phyloP scores from a whole-genome alignment of 2,113 vertebrate species.

The Lasiurus borealis region DNA sequence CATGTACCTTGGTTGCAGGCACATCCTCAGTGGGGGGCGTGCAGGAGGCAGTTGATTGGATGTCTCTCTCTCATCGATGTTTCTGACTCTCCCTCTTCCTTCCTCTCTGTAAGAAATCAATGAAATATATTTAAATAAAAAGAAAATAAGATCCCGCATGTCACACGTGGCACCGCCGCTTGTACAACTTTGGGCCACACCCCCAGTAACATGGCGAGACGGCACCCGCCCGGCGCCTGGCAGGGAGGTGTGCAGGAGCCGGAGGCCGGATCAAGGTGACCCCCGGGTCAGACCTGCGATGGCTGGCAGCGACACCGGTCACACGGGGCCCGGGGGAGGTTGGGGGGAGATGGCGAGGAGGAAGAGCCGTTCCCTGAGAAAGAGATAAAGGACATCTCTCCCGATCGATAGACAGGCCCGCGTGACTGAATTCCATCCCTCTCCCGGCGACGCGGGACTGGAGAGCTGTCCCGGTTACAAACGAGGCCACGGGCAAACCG shows the following conservation, averaged over 20 bases:
- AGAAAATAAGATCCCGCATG: not conserved
- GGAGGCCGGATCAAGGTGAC: not conserved
- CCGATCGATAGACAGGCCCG: no score
- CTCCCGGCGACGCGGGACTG: no score
- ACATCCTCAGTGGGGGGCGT: no score
- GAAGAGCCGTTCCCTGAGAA: not conserved
- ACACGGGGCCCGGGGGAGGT: fast-evolving
- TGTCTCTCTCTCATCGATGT: no score
- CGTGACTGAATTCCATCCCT: no score
- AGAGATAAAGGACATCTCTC: not conserved
- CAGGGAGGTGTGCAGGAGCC: not conserved
- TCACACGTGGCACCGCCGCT: fast-evolving
- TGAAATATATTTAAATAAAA: no score
- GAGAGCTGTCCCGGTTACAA: no score
- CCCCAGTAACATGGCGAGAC: not conserved
- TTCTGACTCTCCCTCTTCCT: no score
- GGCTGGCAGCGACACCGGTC: not conserved
- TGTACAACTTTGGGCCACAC: not conserved
- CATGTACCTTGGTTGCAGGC: no score
- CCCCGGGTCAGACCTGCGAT: not conserved
- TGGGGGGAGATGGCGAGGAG: fast-evolving
- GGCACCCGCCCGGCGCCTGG: not conserved
- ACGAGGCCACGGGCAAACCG: no score
- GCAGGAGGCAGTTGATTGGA: no score
- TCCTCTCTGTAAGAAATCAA: no score